Base-by-base conservation (phyloP, 2,888 invertebrate genomes). In the Andrena praecox region DNA sequence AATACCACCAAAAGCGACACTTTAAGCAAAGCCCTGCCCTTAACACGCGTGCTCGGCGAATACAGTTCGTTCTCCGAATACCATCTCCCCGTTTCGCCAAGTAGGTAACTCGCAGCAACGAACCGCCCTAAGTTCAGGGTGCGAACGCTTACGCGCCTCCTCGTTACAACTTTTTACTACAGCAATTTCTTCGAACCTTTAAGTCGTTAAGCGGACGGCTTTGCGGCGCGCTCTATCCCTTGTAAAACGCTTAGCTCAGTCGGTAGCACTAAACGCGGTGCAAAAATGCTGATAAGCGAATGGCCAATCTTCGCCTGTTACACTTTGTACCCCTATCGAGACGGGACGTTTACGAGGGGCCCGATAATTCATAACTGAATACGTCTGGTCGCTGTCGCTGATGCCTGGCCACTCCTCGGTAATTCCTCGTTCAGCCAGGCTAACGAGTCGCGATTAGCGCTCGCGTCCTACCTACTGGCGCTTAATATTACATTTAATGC, bases 81-180 rank as follows among this genome's bases (percentile, higher is more conserved):
- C 76, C 83, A 76, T 76, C 77, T 52, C 62, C 20, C 85, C 66
- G 71, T 82, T 77, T 74, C 63, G 69, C 76, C 64, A 12, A 54
- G 8, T 66, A 68, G 80, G 80, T 77, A 77, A 75, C 75, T 73
- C 68, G 69, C 73, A 52, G 35, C 48, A 48, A 12, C 20, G 33
- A 75, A 72, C 70, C 67, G 50, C 52, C 68, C 56, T 72, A 72
- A 72, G 81, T 86, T 75, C 86, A 78, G 85, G 87, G 85, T 78
- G 87, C 80, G 87, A 87, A 85, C 78, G 83, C 77, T 85, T 78
- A 75, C 80, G 75, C 62, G 77, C 59, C 84, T 78, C 69, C 87
- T 87, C 84, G 76, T 87, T 85, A 87, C 77, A 52, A 70, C 42
- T 87, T 86, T 86, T 87, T 85, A 82, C 78, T 50, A 76, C 64